phyloP scores from a whole-genome alignment of 2,113 vertebrate species.

The Pagrus major region DNA sequence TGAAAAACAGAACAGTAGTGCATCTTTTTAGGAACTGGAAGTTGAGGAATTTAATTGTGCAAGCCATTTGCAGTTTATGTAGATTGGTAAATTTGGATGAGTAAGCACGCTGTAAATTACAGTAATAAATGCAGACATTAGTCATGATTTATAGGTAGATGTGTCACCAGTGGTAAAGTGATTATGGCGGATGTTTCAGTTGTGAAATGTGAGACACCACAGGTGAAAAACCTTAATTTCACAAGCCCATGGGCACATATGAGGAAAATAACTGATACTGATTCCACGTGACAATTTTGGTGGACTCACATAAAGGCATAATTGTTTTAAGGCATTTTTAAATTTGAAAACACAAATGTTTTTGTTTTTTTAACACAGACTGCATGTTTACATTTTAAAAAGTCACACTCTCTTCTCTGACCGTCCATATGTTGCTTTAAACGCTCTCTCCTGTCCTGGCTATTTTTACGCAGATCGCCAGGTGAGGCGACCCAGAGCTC shows the following conservation, averaged over 20 bases:
- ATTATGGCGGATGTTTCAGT: too few relatives aligned
- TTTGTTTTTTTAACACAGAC: not conserved
- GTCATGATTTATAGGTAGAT: not conserved
- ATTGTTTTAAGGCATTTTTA: not conserved
- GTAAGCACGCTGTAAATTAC: not conserved
- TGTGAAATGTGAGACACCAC: not conserved
- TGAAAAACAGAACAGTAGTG: not conserved
- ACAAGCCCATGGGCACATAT: not conserved
- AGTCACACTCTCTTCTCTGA: conserved; percentile 16
- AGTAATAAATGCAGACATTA: not conserved
- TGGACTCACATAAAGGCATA: not conserved
- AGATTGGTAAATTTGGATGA: not conserved
- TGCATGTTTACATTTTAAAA: not conserved
- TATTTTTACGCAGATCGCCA: conserved; percentile 17
- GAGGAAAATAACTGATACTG: not conserved
- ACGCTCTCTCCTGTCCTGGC: conserved; percentile 42
- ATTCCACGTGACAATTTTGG: not conserved
- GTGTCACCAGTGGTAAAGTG: not conserved
- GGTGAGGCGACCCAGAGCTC: conserved; percentile 35
- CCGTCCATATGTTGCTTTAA: conserved; percentile 23
- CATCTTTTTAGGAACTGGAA: not conserved
- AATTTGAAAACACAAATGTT: not conserved
- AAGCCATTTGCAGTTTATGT: not conserved
- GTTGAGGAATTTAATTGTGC: not conserved
- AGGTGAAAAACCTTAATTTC: not conserved